Conservation (phyloP, 1,140 invertebrate species). For the Drosophila prosaltans region DNA sequence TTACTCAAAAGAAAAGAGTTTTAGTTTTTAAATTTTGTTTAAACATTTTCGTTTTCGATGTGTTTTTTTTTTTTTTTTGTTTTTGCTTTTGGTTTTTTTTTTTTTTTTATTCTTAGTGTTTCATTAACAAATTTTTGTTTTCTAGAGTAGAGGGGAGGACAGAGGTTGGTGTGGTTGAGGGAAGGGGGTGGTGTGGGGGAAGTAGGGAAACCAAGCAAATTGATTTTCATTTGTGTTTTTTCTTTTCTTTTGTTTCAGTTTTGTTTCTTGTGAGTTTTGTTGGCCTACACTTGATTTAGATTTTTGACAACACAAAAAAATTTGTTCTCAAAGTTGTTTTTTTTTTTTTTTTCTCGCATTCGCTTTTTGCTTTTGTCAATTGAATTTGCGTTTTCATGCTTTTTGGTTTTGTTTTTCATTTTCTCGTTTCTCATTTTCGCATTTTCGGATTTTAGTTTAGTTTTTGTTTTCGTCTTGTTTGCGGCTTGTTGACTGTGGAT, state of each 20-base stretch:
- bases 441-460: conserved; percentile 79
- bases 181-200: neutral
- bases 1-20: conserved; percentile 38
- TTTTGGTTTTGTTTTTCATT: conserved; percentile 17
- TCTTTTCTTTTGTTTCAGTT: conserved; percentile 23
- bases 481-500: conserved; percentile 83
- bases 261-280: conserved; percentile 16
- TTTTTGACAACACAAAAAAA: conserved; percentile 12
- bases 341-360: neutral
- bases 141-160: neutral
- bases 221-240: conserved; percentile 25
- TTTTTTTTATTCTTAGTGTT: conserved; percentile 16
- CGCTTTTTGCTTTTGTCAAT: neutral
- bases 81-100: conserved; percentile 33
- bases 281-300: conserved; percentile 20
- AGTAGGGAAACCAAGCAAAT: neutral
- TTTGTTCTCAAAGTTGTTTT: neutral
- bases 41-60: conserved; percentile 29
- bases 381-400: conserved; percentile 11
- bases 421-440: conserved; percentile 1
- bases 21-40: conserved; percentile 7
- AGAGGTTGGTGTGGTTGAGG: neutral
- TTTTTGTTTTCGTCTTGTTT: conserved; percentile 83
- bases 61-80: conserved; percentile 26
- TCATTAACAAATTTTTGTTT: conserved; percentile 21